These are phyloP conservation scores for Hypomecis atomaria DNA, from an alignment of 2,888 invertebrate species.

Conservation along the genomic window DNA sequence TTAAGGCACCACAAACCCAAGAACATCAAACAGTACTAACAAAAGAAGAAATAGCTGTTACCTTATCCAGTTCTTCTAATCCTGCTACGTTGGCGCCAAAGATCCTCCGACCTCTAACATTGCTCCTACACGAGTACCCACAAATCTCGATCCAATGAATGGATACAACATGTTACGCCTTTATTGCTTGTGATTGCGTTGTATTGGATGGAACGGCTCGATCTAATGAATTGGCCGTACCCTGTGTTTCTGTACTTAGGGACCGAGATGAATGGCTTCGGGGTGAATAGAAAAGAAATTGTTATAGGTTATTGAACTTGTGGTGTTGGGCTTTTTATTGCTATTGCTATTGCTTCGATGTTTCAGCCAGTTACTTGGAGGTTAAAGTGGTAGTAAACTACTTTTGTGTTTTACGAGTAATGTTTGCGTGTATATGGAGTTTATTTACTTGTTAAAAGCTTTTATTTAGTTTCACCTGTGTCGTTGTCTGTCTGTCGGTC, in stretches of 20 bases:
- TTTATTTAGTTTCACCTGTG: too few relatives aligned
- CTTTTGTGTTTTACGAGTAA: too few relatives aligned
- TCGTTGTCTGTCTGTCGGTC: too few relatives aligned
- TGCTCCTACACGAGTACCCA: constrained; percentile 36
- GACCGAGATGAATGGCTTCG: constrained; percentile 20
- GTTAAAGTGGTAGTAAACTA: too few relatives aligned
- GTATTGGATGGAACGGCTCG: constrained; percentile 21
- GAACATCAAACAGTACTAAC: too few relatives aligned
- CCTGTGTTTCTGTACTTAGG: constrained; percentile 23
- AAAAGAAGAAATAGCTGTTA: too few relatives aligned
- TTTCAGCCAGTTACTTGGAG: too few relatives aligned
- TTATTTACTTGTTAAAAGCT: too few relatives aligned
- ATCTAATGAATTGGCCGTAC: constrained; percentile 31
- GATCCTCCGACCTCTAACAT: constrained; percentile 37
- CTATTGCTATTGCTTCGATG: constrained; percentile 3
- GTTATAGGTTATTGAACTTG: constrained; percentile 18
- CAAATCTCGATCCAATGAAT: constrained; percentile 46
- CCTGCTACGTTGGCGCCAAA: constrained; percentile 37
- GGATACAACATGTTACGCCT: constrained; percentile 33
- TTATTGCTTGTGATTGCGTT: constrained; percentile 34
- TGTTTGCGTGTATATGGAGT: too few relatives aligned
- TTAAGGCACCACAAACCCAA: too few relatives aligned
- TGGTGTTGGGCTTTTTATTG: constrained; percentile 12
- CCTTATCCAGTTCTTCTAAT: constrained; percentile 7
- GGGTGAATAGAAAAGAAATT: constrained; percentile 17